Evolutionary conservation across 2,797 vertebrate genomes (phyloP), one percentile per base, ranked within the genome.

Genomic region (Peromyscus nudipes): DNA sequence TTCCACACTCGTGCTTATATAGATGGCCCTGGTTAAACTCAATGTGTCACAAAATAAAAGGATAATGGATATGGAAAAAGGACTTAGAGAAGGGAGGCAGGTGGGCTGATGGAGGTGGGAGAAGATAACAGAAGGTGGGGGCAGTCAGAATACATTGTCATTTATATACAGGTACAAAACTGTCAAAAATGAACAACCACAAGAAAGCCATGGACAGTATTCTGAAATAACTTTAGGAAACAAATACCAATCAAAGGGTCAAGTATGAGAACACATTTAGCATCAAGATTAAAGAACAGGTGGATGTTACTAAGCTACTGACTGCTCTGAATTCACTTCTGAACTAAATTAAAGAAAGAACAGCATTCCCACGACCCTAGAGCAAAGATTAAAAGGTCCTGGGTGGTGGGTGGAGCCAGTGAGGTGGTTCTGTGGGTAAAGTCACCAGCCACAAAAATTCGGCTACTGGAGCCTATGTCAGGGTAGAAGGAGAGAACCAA

Each of bases 321-420:
- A 14, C 14, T 69, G 7, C 23, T 31, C 43, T 71, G 29, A 96
- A n/a, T 46, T 91, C 57, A 79, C 17, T 92, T 95, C 79, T 65
- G n/a, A 91, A 71, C 52, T 71, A 69, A 69, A 37, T 25, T 96
- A 49, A n/a, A 81, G 71, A 88, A 84, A 93, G 73, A 23, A 34
- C 76, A 55, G 14, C 37, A 2, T 57, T 16, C 10, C 37, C 23
- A 40, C 31, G 73, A 8, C 75, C 73, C 9, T 25, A 17, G 29
- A 89, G 6, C 21, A 34, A 7, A 94, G 14, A 86, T 79, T 82
- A 37, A 93, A 64, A 21, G 27, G 16, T 64, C 4, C 60, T 31
- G 27, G 27, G n/a, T n/a, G n/a, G n/a, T n/a, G n/a, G 4, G 31
- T 46, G 29, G 40, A 31, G 62, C 40, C 13, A 17, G 29, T 84